phyloP scores from a whole-genome alignment of 2,888 invertebrate species.

The Philhelius pedissequus region DNA sequence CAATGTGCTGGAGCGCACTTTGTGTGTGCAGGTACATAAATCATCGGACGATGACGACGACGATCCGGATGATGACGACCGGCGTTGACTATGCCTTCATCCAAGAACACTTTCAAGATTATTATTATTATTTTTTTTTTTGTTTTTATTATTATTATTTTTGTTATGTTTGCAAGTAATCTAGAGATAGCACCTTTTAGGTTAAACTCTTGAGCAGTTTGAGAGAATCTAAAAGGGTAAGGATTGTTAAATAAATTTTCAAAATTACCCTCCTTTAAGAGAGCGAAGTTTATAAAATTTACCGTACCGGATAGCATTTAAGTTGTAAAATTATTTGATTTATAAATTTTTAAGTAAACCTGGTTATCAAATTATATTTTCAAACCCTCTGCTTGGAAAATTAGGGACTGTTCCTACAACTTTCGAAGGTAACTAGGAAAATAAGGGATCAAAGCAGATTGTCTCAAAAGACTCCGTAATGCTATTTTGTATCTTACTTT shows the following conservation, averaged over 20 bases:
- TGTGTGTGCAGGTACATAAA: constrained; percentile 67
- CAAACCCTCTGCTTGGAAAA: not conserved
- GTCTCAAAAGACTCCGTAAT: too few species aligned
- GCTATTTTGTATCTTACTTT: too few species aligned
- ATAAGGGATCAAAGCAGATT: too few species aligned
- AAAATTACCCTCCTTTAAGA: constrained; percentile 37
- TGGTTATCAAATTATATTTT: not conserved
- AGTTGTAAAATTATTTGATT: not conserved
- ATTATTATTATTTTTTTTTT: constrained; percentile 52
- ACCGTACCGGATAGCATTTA: not conserved
- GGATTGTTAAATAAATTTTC: constrained; percentile 49
- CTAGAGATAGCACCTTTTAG: constrained; percentile 57
- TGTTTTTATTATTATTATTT: not conserved
- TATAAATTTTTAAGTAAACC: not conserved
- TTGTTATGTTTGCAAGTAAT: constrained; percentile 51
- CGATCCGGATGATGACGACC: constrained; percentile 12
- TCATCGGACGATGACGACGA: constrained; percentile 44
- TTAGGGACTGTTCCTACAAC: too few species aligned
- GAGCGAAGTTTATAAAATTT: not conserved
- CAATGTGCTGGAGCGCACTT: constrained; percentile 61
- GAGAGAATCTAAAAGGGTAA: not conserved
- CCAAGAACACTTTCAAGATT: constrained; percentile 43
- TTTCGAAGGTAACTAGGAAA: too few species aligned
- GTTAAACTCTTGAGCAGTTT: constrained; percentile 46
- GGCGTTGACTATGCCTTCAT: constrained; percentile 2